These are phyloP conservation scores for Leuciscus idus DNA, from an alignment of 2,113 vertebrate genomes.

Conservation along the genomic window DNA sequence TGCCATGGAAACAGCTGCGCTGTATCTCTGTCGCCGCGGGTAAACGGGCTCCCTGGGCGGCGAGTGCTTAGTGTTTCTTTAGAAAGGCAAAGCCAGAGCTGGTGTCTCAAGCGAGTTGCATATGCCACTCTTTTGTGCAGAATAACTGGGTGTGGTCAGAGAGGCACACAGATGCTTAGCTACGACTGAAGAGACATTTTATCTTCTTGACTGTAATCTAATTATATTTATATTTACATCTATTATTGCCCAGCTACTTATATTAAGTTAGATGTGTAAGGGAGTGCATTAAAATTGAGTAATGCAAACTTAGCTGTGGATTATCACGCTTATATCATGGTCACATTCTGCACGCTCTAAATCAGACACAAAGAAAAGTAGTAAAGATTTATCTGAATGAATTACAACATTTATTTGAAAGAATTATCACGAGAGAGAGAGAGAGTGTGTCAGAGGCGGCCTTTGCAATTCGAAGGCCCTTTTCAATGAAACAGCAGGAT, in stretches of 20 bases:
- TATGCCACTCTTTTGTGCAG: conserved; percentile 46
- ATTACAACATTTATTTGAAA: too few relatives aligned
- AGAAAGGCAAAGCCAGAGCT: conserved; percentile 46
- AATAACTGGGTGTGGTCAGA: conserved; percentile 46
- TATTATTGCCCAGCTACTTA: background rate
- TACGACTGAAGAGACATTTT: background rate
- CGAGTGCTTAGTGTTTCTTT: conserved; percentile 65
- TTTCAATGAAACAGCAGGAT: too few relatives aligned
- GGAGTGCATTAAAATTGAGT: too few relatives aligned
- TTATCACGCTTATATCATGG: too few relatives aligned
- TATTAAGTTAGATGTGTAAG: background rate
- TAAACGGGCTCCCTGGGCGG: conserved; percentile 74
- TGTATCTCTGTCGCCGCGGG: conserved; percentile 73
- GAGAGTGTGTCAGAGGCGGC: too few relatives aligned
- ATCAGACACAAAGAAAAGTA: too few relatives aligned
- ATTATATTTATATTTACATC: background rate
- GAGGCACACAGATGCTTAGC: background rate
- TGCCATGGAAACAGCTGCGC: conserved; percentile 80
- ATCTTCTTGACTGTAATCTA: too few relatives aligned
- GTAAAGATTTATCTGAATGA: too few relatives aligned
- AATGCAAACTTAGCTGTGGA: too few relatives aligned
- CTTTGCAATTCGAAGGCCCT: too few relatives aligned
- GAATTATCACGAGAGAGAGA: too few relatives aligned
- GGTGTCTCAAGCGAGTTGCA: conserved; percentile 41
- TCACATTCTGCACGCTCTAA: too few relatives aligned